These are phyloP conservation scores for Pseudoips prasinana DNA, from an alignment of 2,888 invertebrate genomes.

Conservation along the genomic window DNA sequence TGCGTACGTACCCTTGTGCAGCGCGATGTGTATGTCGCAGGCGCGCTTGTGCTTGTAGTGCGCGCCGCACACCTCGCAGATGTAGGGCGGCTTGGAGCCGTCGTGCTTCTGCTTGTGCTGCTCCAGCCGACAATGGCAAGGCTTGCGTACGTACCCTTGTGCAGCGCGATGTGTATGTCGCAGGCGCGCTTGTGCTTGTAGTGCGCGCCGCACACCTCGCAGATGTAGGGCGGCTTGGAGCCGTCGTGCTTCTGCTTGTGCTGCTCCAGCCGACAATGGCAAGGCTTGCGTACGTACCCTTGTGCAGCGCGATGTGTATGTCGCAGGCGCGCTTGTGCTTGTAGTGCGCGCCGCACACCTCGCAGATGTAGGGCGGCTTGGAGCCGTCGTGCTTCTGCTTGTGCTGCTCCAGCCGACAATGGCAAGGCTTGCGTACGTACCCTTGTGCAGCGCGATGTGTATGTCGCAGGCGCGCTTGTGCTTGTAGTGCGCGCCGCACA, in stretches of 20 bases:
- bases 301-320: conserved; percentile 83
- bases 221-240: no score
- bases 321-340: conserved; percentile 84
- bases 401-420: conserved; percentile 59
- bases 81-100: no score
- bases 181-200: conserved; percentile 84
- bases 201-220: conserved; percentile 83
- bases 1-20: no score
- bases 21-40: conserved; percentile 83
- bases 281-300: background rate
- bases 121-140: background rate
- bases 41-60: conserved; percentile 84
- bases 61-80: no score
- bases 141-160: background rate
- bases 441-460: no score
- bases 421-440: background rate
- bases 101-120: no score
- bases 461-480: conserved; percentile 83
- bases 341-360: conserved; percentile 83
- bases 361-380: conserved; percentile 77
- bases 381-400: conserved; percentile 67
- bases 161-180: conserved; percentile 83
- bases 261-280: no score
- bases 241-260: no score
- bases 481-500: conserved; percentile 84